Conservation (phyloP, 35 echinoderm and acorn worm genomes). For the Ptychodera flava region DNA sequence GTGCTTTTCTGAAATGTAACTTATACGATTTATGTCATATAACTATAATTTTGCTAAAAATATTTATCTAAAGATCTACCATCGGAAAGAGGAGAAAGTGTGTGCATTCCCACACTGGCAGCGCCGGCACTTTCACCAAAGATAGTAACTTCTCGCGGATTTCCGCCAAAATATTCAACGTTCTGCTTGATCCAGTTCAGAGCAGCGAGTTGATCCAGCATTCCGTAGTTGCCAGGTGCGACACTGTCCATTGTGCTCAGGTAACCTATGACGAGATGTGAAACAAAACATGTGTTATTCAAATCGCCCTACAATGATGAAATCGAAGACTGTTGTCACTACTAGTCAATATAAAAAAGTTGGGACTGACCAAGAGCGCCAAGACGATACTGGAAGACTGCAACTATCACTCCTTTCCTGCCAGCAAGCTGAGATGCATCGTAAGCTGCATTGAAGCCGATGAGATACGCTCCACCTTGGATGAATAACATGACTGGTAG, state of each 20-base stretch:
- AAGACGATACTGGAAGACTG: background rate
- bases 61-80: no score
- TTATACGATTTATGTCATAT: no score
- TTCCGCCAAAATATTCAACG: conserved; percentile 62
- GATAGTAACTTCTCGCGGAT: conserved; percentile 50
- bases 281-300: no score
- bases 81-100: conserved; percentile 37
- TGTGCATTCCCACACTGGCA: conserved; percentile 46
- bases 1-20: no score
- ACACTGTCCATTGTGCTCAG: conserved; percentile 29
- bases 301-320: no score
- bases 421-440: background rate
- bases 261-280: background rate
- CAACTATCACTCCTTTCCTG: background rate
- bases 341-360: background rate
- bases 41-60: no score
- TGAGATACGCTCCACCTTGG: background rate
- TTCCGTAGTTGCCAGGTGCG: conserved; percentile 47
- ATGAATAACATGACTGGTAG: conserved; percentile 2
- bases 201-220: conserved; percentile 59
- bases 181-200: conserved; percentile 50
- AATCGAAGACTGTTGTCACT: no score
- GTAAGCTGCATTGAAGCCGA: background rate
- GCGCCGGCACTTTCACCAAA: conserved; percentile 71
- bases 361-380: background rate